phyloP scores from a whole-genome alignment of 2,797 vertebrate species.

The Helostoma temminkii region DNA sequence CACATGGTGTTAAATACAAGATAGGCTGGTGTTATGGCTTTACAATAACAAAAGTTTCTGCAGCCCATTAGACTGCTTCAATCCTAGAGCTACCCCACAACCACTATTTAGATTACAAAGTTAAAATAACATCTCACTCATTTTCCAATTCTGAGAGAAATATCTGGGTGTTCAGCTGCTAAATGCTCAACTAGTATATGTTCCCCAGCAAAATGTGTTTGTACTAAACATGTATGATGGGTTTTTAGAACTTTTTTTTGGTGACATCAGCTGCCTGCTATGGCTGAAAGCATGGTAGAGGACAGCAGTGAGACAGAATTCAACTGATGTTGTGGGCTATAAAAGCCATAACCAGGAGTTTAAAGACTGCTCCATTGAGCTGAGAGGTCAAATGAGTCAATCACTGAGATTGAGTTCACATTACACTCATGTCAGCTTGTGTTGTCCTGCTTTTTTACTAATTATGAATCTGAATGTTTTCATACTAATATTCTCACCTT shows the following conservation, averaged over 20 bases:
- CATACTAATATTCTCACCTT: too few relatives aligned
- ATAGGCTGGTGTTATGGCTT: not conserved
- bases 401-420: too few relatives aligned
- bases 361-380: too few relatives aligned
- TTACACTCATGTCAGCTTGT: too few relatives aligned
- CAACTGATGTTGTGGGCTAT: too few relatives aligned
- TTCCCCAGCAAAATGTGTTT: not conserved
- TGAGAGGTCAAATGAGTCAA: too few relatives aligned
- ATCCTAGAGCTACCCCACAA: not conserved
- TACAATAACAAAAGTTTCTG: not conserved
- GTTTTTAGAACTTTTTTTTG: not conserved
- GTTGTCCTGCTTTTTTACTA: too few relatives aligned
- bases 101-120: not conserved
- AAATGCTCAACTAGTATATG: not conserved
- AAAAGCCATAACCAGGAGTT: too few relatives aligned
- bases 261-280: not conserved
- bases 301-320: too few relatives aligned
- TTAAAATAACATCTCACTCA: not conserved
- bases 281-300: not conserved
- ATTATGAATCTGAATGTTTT: too few relatives aligned
- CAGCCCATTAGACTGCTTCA: not conserved
- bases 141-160: not conserved
- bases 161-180: not conserved
- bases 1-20: slow-evolving; percentile 1
- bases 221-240: not conserved